A percentile compares a stretch with the other conserved stretches of the same genome.
These are phyloP conservation scores for Sparidentex hasta DNA, from an alignment of 2,797 vertebrate genomes.

Conservation along the genomic window DNA sequence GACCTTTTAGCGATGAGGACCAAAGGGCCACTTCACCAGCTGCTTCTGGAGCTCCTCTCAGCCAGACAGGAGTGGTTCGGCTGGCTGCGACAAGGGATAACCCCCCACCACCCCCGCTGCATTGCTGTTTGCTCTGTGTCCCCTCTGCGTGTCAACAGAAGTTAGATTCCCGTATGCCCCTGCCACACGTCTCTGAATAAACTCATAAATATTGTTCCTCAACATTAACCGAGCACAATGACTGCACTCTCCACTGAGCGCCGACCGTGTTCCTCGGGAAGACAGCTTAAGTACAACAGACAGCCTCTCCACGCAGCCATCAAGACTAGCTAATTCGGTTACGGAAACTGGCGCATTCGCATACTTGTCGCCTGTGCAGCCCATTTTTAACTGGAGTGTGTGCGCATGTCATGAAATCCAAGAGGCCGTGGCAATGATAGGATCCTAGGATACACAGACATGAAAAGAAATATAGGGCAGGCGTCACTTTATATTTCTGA, in stretches of 20 bases:
- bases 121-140: slow-evolving; percentile 10
- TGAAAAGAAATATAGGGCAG: not conserved
- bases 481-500: not conserved
- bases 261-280: slow-evolving; percentile 1
- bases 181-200: slow-evolving; percentile 34
- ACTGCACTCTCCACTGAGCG: slow-evolving; percentile 33
- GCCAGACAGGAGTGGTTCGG: slow-evolving; percentile 9
- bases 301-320: not conserved
- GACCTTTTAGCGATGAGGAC: slow-evolving; percentile 16
- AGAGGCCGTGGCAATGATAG: not conserved
- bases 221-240: slow-evolving; percentile 44
- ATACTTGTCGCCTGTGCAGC: not conserved
- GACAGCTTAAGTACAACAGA: slow-evolving; percentile 24
- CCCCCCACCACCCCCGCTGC: not conserved
- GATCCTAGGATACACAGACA: not conserved
- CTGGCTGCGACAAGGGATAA: slow-evolving; percentile 3
- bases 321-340: not conserved
- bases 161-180: slow-evolving; percentile 6
- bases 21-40: slow-evolving; percentile 30
- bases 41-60: slow-evolving; percentile 28
- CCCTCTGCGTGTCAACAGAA: slow-evolving; percentile 25
- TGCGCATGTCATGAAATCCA: slow-evolving; percentile 1
- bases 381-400: not conserved
- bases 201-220: slow-evolving; percentile 50
- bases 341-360: not conserved